Conservation (phyloP, 2,888 invertebrate genomes). For the Arctia plantaginis region DNA sequence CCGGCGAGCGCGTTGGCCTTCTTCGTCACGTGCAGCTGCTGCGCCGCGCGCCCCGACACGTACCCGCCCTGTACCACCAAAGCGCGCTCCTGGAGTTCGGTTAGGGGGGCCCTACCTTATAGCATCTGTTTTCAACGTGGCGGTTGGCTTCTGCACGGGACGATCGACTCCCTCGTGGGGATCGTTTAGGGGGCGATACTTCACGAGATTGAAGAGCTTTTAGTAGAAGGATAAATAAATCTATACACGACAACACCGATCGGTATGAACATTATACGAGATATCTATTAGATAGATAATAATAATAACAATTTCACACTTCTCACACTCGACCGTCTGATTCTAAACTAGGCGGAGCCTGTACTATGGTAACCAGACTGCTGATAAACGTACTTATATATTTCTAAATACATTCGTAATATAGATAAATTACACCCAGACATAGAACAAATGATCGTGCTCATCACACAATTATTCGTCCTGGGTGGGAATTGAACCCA, state of each 20-base stretch:
- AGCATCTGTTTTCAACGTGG: conserved; percentile 74
- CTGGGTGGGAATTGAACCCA: too few relatives aligned
- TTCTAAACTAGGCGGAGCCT: too few relatives aligned
- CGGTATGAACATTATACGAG: neutral
- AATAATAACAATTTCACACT: too few relatives aligned
- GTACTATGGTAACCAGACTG: too few relatives aligned
- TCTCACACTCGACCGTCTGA: too few relatives aligned
- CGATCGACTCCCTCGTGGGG: neutral
- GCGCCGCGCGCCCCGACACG: conserved; percentile 87
- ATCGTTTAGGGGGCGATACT: neutral
- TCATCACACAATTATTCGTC: too few relatives aligned
- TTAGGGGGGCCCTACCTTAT: conserved; percentile 83
- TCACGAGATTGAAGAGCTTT: neutral
- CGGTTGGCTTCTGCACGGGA: conserved; percentile 64
- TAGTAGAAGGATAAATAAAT: neutral
- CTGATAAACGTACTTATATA: too few relatives aligned
- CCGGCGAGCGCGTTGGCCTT: conserved; percentile 91
- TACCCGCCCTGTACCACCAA: conserved; percentile 89
- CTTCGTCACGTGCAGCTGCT: conserved; percentile 90
- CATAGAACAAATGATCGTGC: too few relatives aligned
- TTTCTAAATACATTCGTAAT: too few relatives aligned
- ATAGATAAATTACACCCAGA: too few relatives aligned
- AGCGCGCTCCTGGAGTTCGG: conserved; percentile 89
- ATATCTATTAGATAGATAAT: neutral
- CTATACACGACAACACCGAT: neutral